These are phyloP conservation scores for Fabriciana adippe DNA, from an alignment of 2,888 invertebrate genomes.

Conservation along the genomic window DNA sequence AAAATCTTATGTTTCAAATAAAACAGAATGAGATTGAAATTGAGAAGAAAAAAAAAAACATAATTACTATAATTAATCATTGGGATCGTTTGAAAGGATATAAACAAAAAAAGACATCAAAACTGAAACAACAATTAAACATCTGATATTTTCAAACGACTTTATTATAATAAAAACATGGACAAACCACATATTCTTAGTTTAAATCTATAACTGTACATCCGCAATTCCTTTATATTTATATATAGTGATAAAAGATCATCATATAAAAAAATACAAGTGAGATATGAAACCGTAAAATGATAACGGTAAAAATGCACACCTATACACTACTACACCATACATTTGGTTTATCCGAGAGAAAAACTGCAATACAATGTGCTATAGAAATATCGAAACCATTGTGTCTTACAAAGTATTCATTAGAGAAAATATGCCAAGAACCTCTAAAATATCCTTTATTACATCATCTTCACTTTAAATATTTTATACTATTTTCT, in stretches of 20 bases:
- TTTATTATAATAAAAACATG: slow-evolving; percentile 68
- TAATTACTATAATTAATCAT: neutral
- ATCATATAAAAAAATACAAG: slow-evolving; percentile 19
- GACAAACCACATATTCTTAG: slow-evolving; percentile 47
- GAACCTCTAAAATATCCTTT: no score
- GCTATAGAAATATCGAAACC: neutral
- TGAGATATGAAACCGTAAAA: slow-evolving; percentile 18
- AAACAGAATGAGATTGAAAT: neutral
- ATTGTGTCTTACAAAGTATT: no score
- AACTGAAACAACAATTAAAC: slow-evolving; percentile 58
- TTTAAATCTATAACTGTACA: slow-evolving; percentile 49
- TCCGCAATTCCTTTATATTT: slow-evolving; percentile 49
- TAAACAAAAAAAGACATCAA: slow-evolving; percentile 43
- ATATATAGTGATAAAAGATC: slow-evolving; percentile 23
- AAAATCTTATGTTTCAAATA: no score
- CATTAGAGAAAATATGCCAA: no score
- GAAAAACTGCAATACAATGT: slow-evolving; percentile 1
- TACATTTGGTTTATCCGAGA: neutral
- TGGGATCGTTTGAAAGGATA: neutral
- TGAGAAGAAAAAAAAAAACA: neutral
- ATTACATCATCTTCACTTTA: no score
- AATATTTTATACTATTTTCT: no score
- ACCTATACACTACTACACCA: neutral
- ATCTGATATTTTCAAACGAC: slow-evolving; percentile 58
- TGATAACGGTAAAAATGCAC: slow-evolving; percentile 3